phyloP scores from a whole-genome alignment of 1,140 invertebrate species.

The Platyscapa corneri region DNA sequence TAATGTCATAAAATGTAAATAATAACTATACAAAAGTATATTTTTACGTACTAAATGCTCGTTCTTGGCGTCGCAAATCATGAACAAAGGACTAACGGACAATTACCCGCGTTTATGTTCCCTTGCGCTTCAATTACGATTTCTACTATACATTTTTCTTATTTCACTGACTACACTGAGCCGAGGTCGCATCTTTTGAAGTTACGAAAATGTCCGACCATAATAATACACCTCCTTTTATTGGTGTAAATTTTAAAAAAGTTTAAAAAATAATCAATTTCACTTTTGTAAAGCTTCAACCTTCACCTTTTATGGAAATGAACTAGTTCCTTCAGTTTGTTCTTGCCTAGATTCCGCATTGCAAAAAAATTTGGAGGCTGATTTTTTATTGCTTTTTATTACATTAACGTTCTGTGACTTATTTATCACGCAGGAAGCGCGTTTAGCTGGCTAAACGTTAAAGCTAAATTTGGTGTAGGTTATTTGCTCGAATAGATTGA shows the following conservation, averaged over 20 bases:
- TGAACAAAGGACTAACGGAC: constrained; percentile 25
- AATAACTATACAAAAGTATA: background rate
- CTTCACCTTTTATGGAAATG: constrained; percentile 5
- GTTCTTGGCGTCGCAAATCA: background rate
- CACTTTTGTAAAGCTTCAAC: constrained; percentile 20
- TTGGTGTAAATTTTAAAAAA: constrained; percentile 24
- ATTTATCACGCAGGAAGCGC: too few species aligned
- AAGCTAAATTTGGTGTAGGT: too few species aligned
- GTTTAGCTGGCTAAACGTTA: too few species aligned
- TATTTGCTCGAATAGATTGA: too few species aligned
- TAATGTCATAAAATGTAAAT: constrained; percentile 5
- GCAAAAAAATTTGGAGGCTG: background rate
- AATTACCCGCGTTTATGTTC: constrained; percentile 37
- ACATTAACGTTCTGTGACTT: background rate
- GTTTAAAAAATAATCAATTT: constrained; percentile 35
- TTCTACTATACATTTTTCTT: constrained; percentile 31
- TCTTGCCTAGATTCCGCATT: background rate
- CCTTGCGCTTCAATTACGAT: constrained; percentile 38
- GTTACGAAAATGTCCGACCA: constrained; percentile 25
- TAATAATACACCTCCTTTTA: constrained; percentile 40
- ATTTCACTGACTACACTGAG: constrained; percentile 1
- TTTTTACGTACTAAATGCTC: constrained; percentile 8
- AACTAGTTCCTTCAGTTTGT: background rate
- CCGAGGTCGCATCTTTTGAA: constrained; percentile 40
- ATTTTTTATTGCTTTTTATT: background rate